Percentiles rank a stretch among this genome's conserved stretches.
Conservation (phyloP, 2,888 invertebrate genomes). For the Clivina fossor region DNA sequence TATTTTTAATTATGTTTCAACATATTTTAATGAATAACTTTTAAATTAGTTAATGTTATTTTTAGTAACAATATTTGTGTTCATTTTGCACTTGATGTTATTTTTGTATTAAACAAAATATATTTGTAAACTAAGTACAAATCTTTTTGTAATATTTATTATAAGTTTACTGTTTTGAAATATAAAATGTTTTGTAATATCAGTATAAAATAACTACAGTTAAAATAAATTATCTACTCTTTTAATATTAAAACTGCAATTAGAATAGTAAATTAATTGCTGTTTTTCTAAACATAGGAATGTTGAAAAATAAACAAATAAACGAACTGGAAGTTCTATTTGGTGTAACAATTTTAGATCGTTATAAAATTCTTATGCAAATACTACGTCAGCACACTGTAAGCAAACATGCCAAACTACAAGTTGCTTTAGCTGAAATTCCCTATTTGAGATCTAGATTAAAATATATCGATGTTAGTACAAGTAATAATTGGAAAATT, state of each 20-base stretch:
- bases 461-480: conserved; percentile 50
- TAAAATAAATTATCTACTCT: no score
- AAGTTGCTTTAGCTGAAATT: conserved; percentile 77
- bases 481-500: conserved; percentile 54
- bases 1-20: no score
- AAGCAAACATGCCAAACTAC: conserved; percentile 75
- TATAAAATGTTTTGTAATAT: no score
- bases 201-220: no score
- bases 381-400: conserved; percentile 77
- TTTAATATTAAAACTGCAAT: conserved; percentile 55
- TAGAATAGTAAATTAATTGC: conserved; percentile 60
- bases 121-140: no score
- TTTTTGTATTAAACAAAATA: no score
- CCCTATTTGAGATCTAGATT: conserved; percentile 70
- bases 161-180: no score
- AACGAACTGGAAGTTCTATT: conserved; percentile 63
- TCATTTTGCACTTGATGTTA: no score
- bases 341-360: conserved; percentile 69
- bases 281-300: conserved; percentile 71
- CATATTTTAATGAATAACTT: no score
- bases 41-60: no score
- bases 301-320: conserved; percentile 64
- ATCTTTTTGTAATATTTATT: no score
- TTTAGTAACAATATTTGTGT: no score
- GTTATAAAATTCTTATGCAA: conserved; percentile 75